phyloP scores from a whole-genome alignment of 2,113 vertebrate species.

The Osmerus eperlanus region DNA sequence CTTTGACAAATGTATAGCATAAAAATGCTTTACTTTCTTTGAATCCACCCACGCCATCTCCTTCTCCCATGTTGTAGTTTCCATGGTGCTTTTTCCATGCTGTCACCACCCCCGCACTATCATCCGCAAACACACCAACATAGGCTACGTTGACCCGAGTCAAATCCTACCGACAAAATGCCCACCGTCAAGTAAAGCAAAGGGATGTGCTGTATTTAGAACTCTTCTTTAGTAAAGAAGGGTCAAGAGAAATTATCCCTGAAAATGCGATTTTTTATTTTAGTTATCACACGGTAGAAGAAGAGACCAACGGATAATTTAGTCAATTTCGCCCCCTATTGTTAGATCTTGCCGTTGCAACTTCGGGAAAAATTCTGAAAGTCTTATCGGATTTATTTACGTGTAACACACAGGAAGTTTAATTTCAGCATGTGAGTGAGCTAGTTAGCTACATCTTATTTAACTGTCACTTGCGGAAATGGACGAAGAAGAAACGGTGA shows the following conservation, averaged over 20 bases:
- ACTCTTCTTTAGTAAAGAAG: neutral
- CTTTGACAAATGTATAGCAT: neutral
- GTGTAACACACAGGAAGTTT: slow-evolving; percentile 26
- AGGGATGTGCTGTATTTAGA: no score
- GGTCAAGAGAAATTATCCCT: neutral
- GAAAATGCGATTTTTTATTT: neutral
- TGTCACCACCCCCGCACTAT: slow-evolving; percentile 26
- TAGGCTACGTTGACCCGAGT: neutral
- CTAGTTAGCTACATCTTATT: neutral
- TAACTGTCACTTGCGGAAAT: slow-evolving; percentile 1
- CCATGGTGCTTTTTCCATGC: slow-evolving; percentile 26
- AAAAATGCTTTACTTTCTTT: slow-evolving; percentile 4
- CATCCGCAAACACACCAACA: slow-evolving; percentile 8
- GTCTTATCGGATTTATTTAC: neutral
- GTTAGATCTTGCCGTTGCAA: neutral
- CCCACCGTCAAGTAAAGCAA: neutral
- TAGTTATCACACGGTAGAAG: neutral
- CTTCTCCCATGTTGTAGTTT: slow-evolving; percentile 24
- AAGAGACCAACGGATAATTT: neutral
- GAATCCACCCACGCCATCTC: slow-evolving; percentile 4
- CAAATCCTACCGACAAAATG: no score
- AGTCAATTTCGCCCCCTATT: neutral
- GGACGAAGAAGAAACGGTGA: slow-evolving; percentile 44
- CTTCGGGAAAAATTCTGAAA: neutral
- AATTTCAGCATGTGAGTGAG: neutral